These are phyloP conservation scores for Gnatocerus cornutus DNA, from an alignment of 2,888 invertebrate species.

Conservation along the genomic window DNA sequence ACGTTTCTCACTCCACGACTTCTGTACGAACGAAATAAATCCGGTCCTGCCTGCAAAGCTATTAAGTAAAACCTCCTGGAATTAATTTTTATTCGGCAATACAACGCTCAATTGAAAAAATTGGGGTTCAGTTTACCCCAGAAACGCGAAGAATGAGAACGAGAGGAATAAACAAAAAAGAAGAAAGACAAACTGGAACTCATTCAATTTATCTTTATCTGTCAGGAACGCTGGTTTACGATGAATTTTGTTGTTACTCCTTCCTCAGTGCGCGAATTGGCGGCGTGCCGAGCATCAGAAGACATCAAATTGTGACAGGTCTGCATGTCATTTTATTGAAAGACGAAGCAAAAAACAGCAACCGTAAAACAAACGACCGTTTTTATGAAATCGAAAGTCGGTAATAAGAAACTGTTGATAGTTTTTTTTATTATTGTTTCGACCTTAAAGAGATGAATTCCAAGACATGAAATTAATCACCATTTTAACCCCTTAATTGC, in stretches of 20 bases:
- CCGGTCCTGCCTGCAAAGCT: no score
- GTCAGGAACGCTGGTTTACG: slow-evolving; percentile 43
- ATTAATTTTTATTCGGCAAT: slow-evolving; percentile 13
- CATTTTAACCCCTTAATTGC: slow-evolving; percentile 34
- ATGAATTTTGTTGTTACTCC: slow-evolving; percentile 36
- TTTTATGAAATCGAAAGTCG: not conserved
- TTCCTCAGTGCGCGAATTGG: slow-evolving; percentile 12
- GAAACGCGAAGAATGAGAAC: slow-evolving; percentile 37
- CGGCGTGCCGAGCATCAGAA: slow-evolving; percentile 12
- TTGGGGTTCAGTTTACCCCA: slow-evolving; percentile 14
- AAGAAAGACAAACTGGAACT: slow-evolving; percentile 51
- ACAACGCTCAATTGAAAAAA: slow-evolving; percentile 16
- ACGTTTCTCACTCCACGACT: no score
- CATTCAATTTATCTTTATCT: slow-evolving; percentile 50
- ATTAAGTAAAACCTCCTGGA: not conserved
- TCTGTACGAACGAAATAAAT: no score
- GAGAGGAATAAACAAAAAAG: slow-evolving; percentile 49
- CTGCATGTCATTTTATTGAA: slow-evolving; percentile 28
- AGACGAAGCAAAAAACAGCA: slow-evolving; percentile 5
- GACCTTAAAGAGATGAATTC: not conserved
- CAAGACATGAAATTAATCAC: slow-evolving; percentile 25
- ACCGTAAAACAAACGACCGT: slow-evolving; percentile 6
- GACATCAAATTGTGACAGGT: slow-evolving; percentile 23
- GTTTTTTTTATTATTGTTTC: slow-evolving; percentile 7
- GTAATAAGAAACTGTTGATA: slow-evolving; percentile 9